These are phyloP conservation scores for Poecilus cupreus DNA, from an alignment of 2,888 invertebrate genomes.

Conservation along the genomic window DNA sequence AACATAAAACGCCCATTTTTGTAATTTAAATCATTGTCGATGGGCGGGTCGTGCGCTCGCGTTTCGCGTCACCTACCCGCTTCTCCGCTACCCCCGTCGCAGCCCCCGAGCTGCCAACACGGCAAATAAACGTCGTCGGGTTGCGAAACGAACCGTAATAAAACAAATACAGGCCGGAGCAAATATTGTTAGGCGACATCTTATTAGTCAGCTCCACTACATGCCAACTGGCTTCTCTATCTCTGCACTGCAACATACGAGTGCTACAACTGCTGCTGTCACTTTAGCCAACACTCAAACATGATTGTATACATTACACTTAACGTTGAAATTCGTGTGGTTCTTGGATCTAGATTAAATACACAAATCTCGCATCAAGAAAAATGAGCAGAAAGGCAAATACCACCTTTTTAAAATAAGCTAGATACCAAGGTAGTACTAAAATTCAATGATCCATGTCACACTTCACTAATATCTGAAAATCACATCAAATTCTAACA, in stretches of 20 bases:
- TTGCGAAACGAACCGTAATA: conserved; percentile 54
- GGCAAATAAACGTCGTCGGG: conserved; percentile 52
- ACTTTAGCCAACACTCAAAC: background rate
- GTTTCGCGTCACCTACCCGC: conserved; percentile 17
- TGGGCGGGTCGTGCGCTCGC: conserved; percentile 62
- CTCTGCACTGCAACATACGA: background rate
- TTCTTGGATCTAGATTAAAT: too few species aligned
- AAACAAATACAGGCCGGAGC: conserved; percentile 46
- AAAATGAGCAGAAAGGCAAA: too few species aligned
- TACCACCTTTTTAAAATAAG: too few species aligned
- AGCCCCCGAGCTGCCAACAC: conserved; percentile 23
- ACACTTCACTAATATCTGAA: too few species aligned
- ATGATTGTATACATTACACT: background rate
- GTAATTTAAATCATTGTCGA: conserved; percentile 72
- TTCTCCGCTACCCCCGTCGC: background rate
- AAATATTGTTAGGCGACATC: conserved; percentile 53
- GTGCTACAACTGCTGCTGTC: background rate
- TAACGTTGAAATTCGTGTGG: background rate
- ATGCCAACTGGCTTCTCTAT: background rate
- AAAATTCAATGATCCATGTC: too few species aligned
- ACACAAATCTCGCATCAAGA: too few species aligned
- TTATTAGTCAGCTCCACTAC: conserved; percentile 46
- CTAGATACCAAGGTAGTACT: too few species aligned
- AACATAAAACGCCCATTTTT: conserved; percentile 72
- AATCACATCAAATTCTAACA: too few species aligned